phyloP scores from a whole-genome alignment of 2,888 invertebrate genomes.

The Hetaerina titia region DNA sequence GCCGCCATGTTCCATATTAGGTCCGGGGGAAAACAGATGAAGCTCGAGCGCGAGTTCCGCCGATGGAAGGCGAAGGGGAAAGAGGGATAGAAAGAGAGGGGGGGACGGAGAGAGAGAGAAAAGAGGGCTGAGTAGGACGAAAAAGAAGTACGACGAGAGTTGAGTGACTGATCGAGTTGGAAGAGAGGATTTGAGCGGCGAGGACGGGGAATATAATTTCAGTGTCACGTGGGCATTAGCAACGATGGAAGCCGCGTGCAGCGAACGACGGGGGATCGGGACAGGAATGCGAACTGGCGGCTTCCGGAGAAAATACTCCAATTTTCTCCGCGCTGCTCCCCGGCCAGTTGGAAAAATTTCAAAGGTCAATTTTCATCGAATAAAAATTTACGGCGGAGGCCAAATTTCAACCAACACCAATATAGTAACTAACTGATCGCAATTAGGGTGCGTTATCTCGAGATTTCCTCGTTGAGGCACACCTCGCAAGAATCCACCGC shows the following conservation, averaged over 20 bases:
- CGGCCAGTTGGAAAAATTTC: not conserved
- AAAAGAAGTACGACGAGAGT: not conserved
- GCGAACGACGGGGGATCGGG: not conserved
- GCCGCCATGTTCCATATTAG: conserved; percentile 34
- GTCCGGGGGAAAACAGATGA: not conserved
- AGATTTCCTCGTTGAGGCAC: too few species aligned
- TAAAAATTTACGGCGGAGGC: not conserved
- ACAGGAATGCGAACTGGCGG: not conserved
- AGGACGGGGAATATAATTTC: not conserved
- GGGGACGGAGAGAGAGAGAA: conserved; percentile 17
- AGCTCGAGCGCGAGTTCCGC: not conserved
- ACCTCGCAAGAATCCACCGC: too few species aligned
- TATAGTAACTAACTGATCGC: too few species aligned
- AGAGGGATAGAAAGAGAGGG: not conserved
- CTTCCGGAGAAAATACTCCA: not conserved
- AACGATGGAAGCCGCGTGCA: not conserved
- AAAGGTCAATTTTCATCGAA: not conserved
- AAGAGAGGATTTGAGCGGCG: conserved; percentile 13
- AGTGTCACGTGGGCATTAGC: conserved; percentile 13
- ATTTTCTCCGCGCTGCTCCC: not conserved
- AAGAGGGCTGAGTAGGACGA: not conserved
- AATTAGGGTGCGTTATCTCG: too few species aligned
- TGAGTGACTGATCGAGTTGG: conserved; percentile 35
- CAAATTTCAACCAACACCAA: too few species aligned
- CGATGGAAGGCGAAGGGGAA: not conserved